These are phyloP conservation scores for Mya arenaria DNA, from an alignment of 1,140 invertebrate genomes.

Conservation along the genomic window DNA sequence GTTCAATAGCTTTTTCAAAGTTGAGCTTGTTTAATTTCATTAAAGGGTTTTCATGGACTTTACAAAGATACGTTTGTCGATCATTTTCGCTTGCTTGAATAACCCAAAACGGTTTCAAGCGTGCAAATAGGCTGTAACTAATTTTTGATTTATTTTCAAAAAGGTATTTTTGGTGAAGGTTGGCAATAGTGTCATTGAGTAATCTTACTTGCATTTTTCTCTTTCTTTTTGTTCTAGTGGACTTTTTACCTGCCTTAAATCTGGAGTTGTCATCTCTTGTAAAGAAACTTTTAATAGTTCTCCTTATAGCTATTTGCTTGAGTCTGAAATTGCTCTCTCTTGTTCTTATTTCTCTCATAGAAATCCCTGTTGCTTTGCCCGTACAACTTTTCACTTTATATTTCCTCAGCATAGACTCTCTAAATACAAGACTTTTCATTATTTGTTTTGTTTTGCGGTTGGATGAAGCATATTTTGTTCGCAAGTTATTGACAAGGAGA, in stretches of 20 bases:
- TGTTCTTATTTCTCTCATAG: background rate
- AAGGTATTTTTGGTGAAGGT: background rate
- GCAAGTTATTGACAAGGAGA: background rate
- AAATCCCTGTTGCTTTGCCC: background rate
- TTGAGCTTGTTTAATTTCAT: no score
- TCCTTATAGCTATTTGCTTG: background rate
- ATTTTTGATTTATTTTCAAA: background rate
- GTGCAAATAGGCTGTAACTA: no score
- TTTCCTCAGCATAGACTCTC: background rate
- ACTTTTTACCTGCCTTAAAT: background rate
- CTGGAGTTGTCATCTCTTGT: background rate
- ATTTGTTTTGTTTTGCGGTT: background rate
- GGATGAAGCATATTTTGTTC: background rate
- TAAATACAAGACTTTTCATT: background rate
- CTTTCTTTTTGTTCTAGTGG: background rate
- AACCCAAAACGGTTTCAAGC: no score
- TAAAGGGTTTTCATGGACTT: no score
- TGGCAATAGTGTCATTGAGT: background rate
- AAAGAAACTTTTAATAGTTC: no score
- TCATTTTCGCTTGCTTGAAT: no score
- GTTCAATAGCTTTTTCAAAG: no score
- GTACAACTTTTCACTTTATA: background rate
- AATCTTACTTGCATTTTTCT: background rate
- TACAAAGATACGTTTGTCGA: no score
- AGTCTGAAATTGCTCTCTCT: background rate